Evolutionary conservation across 1,140 invertebrate species (phyloP).

Genomic region (Diplogasteroides magnus): DNA sequence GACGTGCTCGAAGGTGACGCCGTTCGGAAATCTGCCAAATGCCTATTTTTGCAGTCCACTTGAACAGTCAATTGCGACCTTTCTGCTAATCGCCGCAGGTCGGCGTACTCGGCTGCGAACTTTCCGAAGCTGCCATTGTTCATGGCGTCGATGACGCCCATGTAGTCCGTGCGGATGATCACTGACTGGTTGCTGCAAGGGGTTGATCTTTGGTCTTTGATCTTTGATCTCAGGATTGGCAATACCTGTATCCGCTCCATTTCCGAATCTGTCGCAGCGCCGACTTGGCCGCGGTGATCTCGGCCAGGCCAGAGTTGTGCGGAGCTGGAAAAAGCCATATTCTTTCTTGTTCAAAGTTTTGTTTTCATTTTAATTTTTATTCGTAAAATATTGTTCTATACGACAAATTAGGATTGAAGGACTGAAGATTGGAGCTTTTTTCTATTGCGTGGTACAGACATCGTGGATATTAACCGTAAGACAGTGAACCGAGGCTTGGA

Average conservation of each 20-base stretch:
- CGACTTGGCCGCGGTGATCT: not conserved
- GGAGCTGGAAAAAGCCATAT: too few relatives aligned
- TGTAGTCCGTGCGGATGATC: not conserved
- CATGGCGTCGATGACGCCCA: not conserved
- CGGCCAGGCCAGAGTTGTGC: not conserved
- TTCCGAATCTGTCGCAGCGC: not conserved
- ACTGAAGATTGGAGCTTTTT: too few relatives aligned
- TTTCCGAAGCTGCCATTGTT: not conserved
- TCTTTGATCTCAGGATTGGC: too few relatives aligned
- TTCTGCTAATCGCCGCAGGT: not conserved
- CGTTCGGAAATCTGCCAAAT: not conserved
- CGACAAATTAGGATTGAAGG: too few relatives aligned
- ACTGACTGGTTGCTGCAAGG: not conserved
- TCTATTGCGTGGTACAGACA: too few relatives aligned
- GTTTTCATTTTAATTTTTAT: too few relatives aligned
- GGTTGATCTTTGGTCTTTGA: too few relatives aligned
- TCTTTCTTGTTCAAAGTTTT: not conserved
- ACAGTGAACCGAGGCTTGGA: too few relatives aligned
- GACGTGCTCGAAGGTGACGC: not conserved
- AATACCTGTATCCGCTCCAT: not conserved
- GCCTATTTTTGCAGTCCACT: too few relatives aligned
- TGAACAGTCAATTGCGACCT: not conserved
- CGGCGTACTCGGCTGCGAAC: not conserved
- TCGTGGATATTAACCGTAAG: too few relatives aligned
- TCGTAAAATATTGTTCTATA: too few relatives aligned